Evolutionary conservation across 2,888 invertebrate species (phyloP).

Genomic region (Notocelia uddmanniana): DNA sequence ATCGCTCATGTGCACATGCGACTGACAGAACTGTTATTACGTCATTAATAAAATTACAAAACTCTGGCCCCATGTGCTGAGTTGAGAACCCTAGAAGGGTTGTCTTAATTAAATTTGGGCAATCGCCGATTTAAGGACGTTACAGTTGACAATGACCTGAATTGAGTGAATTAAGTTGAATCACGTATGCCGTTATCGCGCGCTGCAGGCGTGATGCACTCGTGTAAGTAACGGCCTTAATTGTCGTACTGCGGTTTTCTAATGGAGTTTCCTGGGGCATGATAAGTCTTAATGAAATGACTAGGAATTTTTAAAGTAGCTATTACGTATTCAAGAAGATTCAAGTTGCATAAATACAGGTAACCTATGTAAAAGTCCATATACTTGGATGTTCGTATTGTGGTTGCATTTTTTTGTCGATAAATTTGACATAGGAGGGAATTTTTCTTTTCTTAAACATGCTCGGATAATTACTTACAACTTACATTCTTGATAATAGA

Average conservation of each 20-base stretch:
- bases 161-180: slow-evolving; percentile 80
- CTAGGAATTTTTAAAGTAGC: neutral
- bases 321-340: too few species aligned
- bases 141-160: slow-evolving; percentile 75
- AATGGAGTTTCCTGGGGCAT: slow-evolving; percentile 32
- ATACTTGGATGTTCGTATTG: too few species aligned
- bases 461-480: too few species aligned
- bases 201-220: slow-evolving; percentile 62
- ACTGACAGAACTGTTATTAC: slow-evolving; percentile 85
- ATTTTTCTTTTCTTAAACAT: too few species aligned
- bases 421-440: too few species aligned
- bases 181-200: slow-evolving; percentile 75
- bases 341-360: too few species aligned
- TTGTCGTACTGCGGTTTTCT: slow-evolving; percentile 25
- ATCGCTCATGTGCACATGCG: slow-evolving; percentile 84
- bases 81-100: slow-evolving; percentile 69
- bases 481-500: too few species aligned
- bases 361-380: too few species aligned
- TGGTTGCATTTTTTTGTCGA: too few species aligned
- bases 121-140: slow-evolving; percentile 75
- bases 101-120: slow-evolving; percentile 82
- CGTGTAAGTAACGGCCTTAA: slow-evolving; percentile 25
- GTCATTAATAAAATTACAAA: slow-evolving; percentile 87
- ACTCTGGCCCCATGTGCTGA: slow-evolving; percentile 80
- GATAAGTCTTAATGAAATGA: slow-evolving; percentile 19